Percentiles rank a stretch among this genome's conserved stretches.
Conservation (phyloP, 2,113 vertebrate species). For the Pavo muticus region DNA sequence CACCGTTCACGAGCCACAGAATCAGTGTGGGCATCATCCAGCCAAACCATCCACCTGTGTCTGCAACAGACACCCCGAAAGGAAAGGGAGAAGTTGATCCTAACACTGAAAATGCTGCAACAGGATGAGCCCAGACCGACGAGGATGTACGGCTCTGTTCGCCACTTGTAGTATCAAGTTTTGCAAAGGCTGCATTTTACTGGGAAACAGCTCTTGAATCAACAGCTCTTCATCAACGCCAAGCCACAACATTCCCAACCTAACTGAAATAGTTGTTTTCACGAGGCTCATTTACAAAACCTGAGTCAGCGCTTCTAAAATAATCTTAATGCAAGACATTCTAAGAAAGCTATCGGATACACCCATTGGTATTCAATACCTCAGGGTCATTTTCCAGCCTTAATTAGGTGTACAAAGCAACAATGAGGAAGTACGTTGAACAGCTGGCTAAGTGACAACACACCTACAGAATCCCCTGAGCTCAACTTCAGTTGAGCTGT, state of each 20-base stretch:
- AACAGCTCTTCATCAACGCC: not conserved
- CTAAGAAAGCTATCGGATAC: not conserved
- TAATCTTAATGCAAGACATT: not conserved
- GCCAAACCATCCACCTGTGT: constrained; percentile 87
- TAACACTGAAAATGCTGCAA: not conserved
- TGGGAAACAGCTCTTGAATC: not conserved
- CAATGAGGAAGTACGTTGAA: fast-evolving
- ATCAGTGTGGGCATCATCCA: constrained; percentile 94
- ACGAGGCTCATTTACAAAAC: not conserved
- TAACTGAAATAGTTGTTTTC: not conserved
- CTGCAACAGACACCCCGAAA: not conserved
- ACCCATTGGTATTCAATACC: not conserved
- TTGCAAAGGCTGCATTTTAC: not conserved
- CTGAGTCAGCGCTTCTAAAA: not conserved
- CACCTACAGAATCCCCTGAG: not conserved
- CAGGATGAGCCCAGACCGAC: not conserved
- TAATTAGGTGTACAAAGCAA: not conserved
- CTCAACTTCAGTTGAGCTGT: not conserved
- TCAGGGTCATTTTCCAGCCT: not conserved
- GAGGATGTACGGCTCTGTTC: not conserved
- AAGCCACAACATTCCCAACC: not conserved
- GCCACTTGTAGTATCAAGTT: not conserved
- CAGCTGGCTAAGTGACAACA: not conserved
- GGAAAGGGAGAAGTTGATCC: not conserved
- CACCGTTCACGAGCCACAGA: constrained; percentile 92